A percentile compares a stretch with the other conserved stretches of the same genome.
Conservation (phyloP, 2,797 vertebrate species). For the Catostomus latipinnis region DNA sequence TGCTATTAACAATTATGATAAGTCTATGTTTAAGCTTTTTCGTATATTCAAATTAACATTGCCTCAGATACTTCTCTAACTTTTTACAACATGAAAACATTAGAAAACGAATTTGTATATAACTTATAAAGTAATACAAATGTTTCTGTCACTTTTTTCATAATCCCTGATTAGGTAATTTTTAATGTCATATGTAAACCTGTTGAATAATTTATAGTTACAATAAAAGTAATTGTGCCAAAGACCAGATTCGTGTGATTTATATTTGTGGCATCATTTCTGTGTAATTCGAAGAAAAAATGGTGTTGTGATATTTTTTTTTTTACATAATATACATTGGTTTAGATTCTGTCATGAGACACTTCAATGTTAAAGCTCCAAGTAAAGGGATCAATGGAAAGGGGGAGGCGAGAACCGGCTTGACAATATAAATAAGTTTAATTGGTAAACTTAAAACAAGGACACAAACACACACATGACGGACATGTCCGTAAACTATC, state of each 20-base stretch:
- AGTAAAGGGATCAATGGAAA: too few species aligned
- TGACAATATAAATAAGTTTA: too few species aligned
- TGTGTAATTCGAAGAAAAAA: not conserved
- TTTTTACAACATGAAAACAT: not conserved
- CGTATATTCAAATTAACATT: slow-evolving; percentile 14
- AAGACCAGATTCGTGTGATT: not conserved
- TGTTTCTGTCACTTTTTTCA: not conserved
- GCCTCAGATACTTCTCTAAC: slow-evolving; percentile 9
- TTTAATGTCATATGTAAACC: not conserved
- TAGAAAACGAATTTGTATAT: slow-evolving; percentile 9
- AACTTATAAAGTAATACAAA: not conserved
- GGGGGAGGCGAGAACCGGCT: too few species aligned
- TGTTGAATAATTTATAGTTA: not conserved
- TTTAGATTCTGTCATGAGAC: slow-evolving; percentile 11
- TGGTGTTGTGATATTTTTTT: not conserved
- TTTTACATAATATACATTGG: not conserved
- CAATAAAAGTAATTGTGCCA: not conserved
- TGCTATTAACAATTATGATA: not conserved
- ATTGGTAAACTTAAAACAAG: too few species aligned
- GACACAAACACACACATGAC: too few species aligned
- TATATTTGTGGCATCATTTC: slow-evolving; percentile 11
- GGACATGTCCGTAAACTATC: too few species aligned
- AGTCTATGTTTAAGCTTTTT: not conserved
- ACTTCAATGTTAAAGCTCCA: slow-evolving; percentile 4
- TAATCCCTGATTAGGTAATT: not conserved